Evolutionary conservation across 2,113 vertebrate genomes (phyloP), one percentile per base, ranked within the genome.

Genomic region (Typhlomys cinereus): DNA sequence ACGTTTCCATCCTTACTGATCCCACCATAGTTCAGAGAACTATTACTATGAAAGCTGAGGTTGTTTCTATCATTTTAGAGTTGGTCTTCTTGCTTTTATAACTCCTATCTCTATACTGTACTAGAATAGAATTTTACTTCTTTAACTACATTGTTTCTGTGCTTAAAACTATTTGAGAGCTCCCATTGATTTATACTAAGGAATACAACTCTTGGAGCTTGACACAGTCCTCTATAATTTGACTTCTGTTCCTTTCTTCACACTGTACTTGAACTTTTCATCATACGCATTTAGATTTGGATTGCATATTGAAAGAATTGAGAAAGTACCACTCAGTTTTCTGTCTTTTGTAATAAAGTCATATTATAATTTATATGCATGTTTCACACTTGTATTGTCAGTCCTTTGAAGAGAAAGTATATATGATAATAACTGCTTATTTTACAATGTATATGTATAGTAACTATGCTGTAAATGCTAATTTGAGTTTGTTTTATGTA

Each of bases 271-370:
- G 66, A 75, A 29, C 23, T 27, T 50, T 54, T 34, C 25, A 50
- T 78, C 39, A 29, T 79, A 52, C 36, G 12, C 12, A 57, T 76
- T 27, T 94, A 62, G 41, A 85, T 34, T 78, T 85, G 21, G 74
- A 36, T 17, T 94, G 15, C 44, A 17, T 92, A 67, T 57, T 90
- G n/a, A 91, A 79, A 73, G 18, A 86, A 67, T 46, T 89, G 52
- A 94, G 41, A 88, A 95, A 89, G 80, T 71, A 69, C 31, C 46
- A 34, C 15, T 91, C 18, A 75, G 36, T n/a, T 92, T 95, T 92
- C 59, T 87, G 10, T 57, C 5, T 62, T 82, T 11, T 81, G 57
- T 74, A 5, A 82, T 69, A 94, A 93, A 69, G 67, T 84, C 0
- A n/a, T 46, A 57, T n/a, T n/a, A 44, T 88, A 54, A 78, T 90